A percentile compares a stretch with the other conserved stretches of the same genome.
Conservation (phyloP, 2,797 vertebrate species). For the Typhlichthys eigenmanni region DNA sequence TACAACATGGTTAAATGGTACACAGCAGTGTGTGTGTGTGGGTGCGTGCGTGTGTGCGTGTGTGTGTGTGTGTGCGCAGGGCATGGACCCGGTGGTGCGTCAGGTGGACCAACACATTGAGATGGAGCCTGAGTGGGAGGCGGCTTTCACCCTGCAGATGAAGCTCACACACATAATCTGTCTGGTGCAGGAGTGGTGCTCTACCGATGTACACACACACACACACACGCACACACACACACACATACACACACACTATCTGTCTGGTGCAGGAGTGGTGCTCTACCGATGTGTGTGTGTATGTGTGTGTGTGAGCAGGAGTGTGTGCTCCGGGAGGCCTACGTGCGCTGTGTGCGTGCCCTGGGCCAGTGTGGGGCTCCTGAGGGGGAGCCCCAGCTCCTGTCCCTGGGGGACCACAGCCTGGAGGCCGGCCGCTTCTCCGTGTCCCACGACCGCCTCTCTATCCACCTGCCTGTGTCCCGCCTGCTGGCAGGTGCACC, state of each 20-base stretch:
- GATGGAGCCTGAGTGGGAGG: conserved; percentile 99
- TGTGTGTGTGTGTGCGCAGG: conserved; percentile 67
- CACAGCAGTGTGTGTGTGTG: not conserved
- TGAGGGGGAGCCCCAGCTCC: conserved; percentile 90
- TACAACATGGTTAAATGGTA: too few species aligned
- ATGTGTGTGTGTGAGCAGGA: conserved; percentile 72
- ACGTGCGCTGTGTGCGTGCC: conserved; percentile 87
- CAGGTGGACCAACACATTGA: conserved; percentile 98
- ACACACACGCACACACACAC: not conserved
- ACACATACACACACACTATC: too few species aligned
- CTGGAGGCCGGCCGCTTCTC: conserved; percentile 95
- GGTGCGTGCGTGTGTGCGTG: conserved; percentile 8
- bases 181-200: too few species aligned
- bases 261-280: too few species aligned
- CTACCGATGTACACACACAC: not conserved
- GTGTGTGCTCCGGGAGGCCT: conserved; percentile 89
- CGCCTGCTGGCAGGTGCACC: conserved; percentile 90
- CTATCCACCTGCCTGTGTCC: conserved; percentile 94
- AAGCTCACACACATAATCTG: conserved; percentile 81
- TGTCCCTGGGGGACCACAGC: conserved; percentile 89
- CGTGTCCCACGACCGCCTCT: conserved; percentile 96
- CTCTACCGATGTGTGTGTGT: not conserved
- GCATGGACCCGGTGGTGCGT: conserved; percentile 95
- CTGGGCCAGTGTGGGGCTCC: conserved; percentile 88
- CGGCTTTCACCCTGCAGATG: conserved; percentile 96